A percentile compares a stretch with the other conserved stretches of the same genome.
Evolutionary conservation across 2,888 invertebrate species (phyloP).

Genomic region (Cryptocephalus primarius): DNA sequence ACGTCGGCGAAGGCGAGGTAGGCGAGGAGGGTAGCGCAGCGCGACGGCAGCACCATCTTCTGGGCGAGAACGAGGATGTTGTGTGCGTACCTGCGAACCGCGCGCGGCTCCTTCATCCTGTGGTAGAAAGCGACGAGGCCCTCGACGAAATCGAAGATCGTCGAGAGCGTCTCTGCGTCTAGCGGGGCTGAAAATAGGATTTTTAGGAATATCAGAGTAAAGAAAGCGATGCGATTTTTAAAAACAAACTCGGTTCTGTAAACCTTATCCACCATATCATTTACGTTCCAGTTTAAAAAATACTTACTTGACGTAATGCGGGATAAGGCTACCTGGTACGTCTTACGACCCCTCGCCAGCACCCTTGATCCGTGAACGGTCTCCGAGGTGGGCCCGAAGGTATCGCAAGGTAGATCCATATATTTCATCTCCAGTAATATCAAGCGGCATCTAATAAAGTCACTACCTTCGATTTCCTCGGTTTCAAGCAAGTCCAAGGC

Average conservation of each 20-base stretch:
- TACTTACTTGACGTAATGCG: too few species aligned
- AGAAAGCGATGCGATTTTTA: too few species aligned
- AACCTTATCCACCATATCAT: too few species aligned
- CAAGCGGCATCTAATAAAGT: background rate
- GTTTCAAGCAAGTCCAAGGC: background rate
- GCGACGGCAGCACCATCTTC: conserved; percentile 24
- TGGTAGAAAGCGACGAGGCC: conserved; percentile 18
- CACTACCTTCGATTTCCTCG: background rate
- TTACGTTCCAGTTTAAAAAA: too few species aligned
- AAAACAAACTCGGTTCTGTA: too few species aligned
- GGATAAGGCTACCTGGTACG: too few species aligned
- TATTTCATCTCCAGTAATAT: background rate
- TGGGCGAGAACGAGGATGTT: conserved; percentile 23
- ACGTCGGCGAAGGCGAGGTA: conserved; percentile 27
- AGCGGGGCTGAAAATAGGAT: too few species aligned
- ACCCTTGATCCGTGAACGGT: too few species aligned
- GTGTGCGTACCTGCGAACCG: conserved; percentile 22
- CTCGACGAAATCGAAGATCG: conserved; percentile 21
- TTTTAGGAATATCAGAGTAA: too few species aligned
- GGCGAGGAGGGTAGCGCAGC: conserved; percentile 20
- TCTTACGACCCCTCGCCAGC: too few species aligned
- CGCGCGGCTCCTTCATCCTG: conserved; percentile 22
- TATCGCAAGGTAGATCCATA: background rate
- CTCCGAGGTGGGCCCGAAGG: background rate
- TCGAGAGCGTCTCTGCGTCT: conserved; percentile 1